Evolutionary conservation across 2,888 invertebrate species (phyloP).

Genomic region (Rugalucina vietnamica): DNA sequence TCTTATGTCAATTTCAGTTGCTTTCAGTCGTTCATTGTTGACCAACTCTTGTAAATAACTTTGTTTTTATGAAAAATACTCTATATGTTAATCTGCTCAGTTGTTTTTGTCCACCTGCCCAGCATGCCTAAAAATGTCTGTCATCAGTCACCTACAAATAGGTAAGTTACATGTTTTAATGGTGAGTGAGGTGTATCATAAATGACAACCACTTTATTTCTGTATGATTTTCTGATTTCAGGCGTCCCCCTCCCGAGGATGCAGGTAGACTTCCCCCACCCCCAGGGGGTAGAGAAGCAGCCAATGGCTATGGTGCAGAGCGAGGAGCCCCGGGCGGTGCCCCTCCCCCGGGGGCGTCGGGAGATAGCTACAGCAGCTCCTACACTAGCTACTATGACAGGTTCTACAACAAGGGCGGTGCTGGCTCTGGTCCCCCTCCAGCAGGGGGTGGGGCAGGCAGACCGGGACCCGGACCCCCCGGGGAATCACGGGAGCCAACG

Average conservation of each 20-base stretch:
- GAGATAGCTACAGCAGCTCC: conserved; percentile 55
- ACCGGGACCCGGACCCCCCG: not conserved
- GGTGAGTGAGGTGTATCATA: no score
- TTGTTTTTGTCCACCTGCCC: no score
- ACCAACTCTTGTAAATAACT: no score
- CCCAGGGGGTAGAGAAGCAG: conserved; percentile 39
- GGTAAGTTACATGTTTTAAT: no score
- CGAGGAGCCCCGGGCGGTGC: conserved; percentile 23
- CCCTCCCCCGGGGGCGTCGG: conserved; percentile 22
- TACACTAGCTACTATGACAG: conserved; percentile 69
- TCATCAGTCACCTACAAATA: no score
- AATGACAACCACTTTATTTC: no score
- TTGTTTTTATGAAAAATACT: no score
- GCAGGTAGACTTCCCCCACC: conserved; percentile 42
- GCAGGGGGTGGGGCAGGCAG: not conserved
- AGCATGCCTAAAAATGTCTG: no score
- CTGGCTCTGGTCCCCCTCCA: not conserved
- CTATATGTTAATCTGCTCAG: no score
- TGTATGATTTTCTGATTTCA: no score
- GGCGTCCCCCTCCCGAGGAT: conserved; percentile 43
- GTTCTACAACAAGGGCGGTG: conserved; percentile 65
- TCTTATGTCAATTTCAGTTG: no score
- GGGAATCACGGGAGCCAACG: not conserved
- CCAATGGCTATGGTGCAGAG: conserved; percentile 61
- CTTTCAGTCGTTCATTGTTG: no score